A percentile compares a stretch with the other conserved stretches of the same genome.
These are phyloP conservation scores for Drymonia ruficornis DNA, from an alignment of 2,888 invertebrate species.

Conservation along the genomic window DNA sequence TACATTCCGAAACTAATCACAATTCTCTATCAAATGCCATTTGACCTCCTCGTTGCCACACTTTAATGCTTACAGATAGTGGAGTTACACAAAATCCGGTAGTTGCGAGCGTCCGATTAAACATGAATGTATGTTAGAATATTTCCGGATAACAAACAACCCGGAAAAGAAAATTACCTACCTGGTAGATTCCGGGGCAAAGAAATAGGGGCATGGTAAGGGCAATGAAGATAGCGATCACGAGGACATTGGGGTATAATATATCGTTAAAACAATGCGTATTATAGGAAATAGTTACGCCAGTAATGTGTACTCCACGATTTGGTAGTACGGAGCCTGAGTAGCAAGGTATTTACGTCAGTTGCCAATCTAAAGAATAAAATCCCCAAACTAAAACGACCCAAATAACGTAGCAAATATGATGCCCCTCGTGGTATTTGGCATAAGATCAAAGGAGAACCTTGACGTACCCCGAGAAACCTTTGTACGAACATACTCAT, in stretches of 20 bases:
- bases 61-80: neutral
- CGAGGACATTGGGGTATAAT: no score
- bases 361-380: no score
- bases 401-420: neutral
- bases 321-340: no score
- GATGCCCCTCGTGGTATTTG: slow-evolving; percentile 27
- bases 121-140: neutral
- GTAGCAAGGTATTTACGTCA: no score
- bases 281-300: no score
- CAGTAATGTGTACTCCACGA: no score
- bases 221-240: no score
- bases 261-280: no score
- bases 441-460: slow-evolving; percentile 37
- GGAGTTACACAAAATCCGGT: neutral
- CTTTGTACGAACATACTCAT: neutral
- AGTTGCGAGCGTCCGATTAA: neutral
- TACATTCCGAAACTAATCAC: neutral
- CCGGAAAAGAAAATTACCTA: no score
- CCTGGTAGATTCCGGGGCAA: no score
- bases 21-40: neutral
- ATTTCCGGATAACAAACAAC: neutral
- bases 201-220: no score
- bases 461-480: slow-evolving; percentile 23
- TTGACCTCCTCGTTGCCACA: neutral
- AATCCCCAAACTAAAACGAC: no score